Evolutionary conservation across 2,888 invertebrate genomes (phyloP), one percentile per base, ranked within the genome.

Genomic region (Epinotia bilunana): DNA sequence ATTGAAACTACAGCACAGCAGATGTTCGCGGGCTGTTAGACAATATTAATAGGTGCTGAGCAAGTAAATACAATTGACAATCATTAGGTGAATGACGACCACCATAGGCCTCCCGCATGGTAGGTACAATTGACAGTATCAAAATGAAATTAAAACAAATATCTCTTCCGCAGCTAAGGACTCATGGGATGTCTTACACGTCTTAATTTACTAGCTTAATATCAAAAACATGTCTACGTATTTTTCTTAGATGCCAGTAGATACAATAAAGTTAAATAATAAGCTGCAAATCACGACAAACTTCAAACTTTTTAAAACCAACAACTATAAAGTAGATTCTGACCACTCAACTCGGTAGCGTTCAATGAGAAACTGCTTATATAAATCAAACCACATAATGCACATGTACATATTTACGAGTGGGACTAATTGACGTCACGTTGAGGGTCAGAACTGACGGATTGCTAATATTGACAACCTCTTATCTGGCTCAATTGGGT

Each of bases 341-440:
- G 23, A 53, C 18, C 39, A 23, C 65, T 72, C 33, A 67, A 71
- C 61, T 61, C 75, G 46, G 75, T 72, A 75, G 75, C 75, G 49
- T 58, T 33, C 58, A 70, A 65, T 71, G 28, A 72, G 61, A 67
- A 55, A 75, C 65, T 61, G 61, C 55, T 62, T 28, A 20, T 43
- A 71, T 67, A 65, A 75, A 71, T 75, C 61, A 60, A 57, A 28
- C 61, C 28, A 46, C 71, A 74, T 71, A 75, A 71, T 75, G 61
- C 64, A 46, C n/a, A 18, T 60, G n/a, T 53, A 61, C 61, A 61
- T 70, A 61, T 70, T 70, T 70, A 70, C 70, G 70, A 53, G 33
- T 33, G 13, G 53, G 53, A 70, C 49, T 70, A 61, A 70, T 70
- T 70, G 70, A 70, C 61, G 61, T 70, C 61, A 70, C 57, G 13